Percentiles rank a stretch among this genome's conserved stretches.
phyloP scores from a whole-genome alignment of 2,888 invertebrate species.

The Branchipolynoe longqiensis region DNA sequence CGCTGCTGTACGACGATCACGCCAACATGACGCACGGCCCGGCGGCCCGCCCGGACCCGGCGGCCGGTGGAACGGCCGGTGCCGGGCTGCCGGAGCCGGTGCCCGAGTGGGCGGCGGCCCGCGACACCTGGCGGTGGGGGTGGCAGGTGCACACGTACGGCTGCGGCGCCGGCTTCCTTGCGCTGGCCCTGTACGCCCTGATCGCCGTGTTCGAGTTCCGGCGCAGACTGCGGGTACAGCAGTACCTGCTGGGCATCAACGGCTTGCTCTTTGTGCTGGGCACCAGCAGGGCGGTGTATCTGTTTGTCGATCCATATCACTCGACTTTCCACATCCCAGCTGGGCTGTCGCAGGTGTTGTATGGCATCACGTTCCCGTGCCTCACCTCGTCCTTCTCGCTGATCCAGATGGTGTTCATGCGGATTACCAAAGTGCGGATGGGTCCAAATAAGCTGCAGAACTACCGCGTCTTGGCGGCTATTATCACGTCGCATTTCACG shows the following conservation, averaged over 20 bases:
- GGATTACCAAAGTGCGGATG: conserved; percentile 84
- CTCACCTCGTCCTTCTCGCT: conserved; percentile 85
- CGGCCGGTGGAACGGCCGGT: not conserved
- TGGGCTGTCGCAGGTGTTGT: conserved; percentile 83
- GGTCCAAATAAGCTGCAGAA: conserved; percentile 83
- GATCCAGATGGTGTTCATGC: conserved; percentile 84
- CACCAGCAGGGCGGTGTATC: conserved; percentile 83
- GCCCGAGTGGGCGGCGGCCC: conserved; percentile 80
- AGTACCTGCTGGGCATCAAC: conserved; percentile 85
- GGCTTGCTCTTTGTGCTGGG: conserved; percentile 84
- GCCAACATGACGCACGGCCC: not conserved
- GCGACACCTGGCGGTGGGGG: conserved; percentile 82
- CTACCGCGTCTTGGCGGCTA: conserved; percentile 83
- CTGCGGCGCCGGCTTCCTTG: conserved; percentile 84
- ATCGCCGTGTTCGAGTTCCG: conserved; percentile 84
- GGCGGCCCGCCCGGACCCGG: not conserved
- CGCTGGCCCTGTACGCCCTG: conserved; percentile 84
- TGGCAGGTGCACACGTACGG: conserved; percentile 85
- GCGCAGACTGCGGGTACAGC: conserved; percentile 81
- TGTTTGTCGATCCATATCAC: conserved; percentile 85
- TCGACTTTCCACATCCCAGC: conserved; percentile 83
- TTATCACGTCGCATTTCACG: conserved; percentile 84
- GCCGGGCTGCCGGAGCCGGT: conserved; percentile 59
- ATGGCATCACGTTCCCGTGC: conserved; percentile 85
- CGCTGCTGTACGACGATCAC: not conserved